These are phyloP conservation scores for Sebastes jordani DNA, from an alignment of 2,797 vertebrate genomes.

Conservation along the genomic window DNA sequence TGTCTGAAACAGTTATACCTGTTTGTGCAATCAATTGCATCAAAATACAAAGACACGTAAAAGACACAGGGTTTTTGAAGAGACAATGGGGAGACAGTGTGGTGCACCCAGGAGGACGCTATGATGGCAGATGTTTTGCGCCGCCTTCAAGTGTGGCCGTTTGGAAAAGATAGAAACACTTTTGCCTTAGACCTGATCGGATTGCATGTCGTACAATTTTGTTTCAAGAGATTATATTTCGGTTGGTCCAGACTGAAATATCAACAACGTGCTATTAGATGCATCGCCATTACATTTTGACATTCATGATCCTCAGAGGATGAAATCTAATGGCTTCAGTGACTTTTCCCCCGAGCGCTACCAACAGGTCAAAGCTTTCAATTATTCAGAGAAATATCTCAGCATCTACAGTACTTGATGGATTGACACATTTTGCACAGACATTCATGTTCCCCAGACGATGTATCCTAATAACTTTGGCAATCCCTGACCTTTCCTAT, in stretches of 20 bases:
- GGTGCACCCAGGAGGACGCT: neutral
- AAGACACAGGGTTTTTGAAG: neutral
- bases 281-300: neutral
- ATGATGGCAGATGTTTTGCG: neutral
- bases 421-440: neutral
- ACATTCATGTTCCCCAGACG: neutral
- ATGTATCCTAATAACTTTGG: neutral
- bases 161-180: neutral
- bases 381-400: neutral
- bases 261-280: neutral
- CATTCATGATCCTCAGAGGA: neutral
- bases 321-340: neutral
- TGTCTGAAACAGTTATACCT: neutral
- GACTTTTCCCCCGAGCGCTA: rapidly evolving
- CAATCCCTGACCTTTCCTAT: neutral
- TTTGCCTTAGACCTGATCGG: neutral
- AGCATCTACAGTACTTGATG: neutral
- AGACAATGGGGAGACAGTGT: neutral
- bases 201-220: neutral
- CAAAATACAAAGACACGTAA: neutral
- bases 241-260: neutral
- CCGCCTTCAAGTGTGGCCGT: neutral
- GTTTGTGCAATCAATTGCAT: neutral
- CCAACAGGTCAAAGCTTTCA: neutral
- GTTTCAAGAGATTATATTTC: neutral